Percentiles rank a stretch among this genome's conserved stretches.
Conservation (phyloP, 2,113 vertebrate genomes). For the Eptesicus fuscus region DNA sequence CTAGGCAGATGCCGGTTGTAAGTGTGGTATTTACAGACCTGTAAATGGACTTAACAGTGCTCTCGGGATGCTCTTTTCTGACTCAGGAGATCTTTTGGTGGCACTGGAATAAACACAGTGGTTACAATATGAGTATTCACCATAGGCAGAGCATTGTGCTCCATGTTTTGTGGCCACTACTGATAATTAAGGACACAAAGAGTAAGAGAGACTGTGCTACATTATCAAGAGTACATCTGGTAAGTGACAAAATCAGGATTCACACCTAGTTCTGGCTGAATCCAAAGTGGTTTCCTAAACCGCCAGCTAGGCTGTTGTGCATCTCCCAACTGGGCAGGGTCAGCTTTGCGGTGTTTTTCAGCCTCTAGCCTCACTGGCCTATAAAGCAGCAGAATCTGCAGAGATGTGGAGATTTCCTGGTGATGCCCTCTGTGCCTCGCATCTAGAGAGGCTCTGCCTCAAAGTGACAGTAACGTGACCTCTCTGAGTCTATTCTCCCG, state of each 20-base stretch:
- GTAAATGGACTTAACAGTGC: neutral
- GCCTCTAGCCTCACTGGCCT: neutral
- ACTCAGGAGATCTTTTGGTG: neutral
- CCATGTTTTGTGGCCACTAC: neutral
- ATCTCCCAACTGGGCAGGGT: neutral
- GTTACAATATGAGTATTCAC: neutral
- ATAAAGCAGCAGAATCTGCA: neutral
- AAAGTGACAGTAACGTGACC: neutral
- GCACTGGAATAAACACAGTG: neutral
- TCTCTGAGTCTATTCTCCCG: neutral
- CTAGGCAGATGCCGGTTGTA: neutral
- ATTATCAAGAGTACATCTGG: neutral
- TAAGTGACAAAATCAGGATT: neutral
- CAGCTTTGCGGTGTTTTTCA: neutral
- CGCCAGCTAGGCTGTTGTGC: rapidly evolving
- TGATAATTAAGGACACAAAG: neutral
- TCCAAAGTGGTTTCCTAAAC: neutral
- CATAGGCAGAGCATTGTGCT: neutral
- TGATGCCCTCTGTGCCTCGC: neutral
- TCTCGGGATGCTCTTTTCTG: neutral
- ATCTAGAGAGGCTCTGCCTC: neutral
- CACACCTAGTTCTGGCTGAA: neutral
- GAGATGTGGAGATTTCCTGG: neutral
- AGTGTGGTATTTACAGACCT: neutral
- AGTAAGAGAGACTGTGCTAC: neutral